phyloP scores from a whole-genome alignment of 2,797 vertebrate species.

The Sebastes minor region DNA sequence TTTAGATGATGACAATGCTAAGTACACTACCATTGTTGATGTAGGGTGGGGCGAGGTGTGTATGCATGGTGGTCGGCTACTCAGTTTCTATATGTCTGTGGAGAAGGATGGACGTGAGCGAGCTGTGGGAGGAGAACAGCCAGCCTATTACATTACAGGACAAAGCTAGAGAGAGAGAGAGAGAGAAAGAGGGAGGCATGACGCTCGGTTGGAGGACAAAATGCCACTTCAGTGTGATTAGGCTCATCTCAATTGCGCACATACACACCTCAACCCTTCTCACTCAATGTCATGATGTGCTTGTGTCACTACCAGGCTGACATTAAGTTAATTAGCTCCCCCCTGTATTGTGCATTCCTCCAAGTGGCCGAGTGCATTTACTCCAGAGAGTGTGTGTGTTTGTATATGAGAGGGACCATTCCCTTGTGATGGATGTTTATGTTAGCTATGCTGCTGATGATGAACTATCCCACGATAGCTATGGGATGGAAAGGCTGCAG shows the following conservation, averaged over 20 bases:
- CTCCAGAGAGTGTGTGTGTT: not conserved
- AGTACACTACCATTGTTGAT: too few relatives aligned
- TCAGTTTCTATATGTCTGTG: not conserved
- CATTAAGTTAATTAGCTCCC: slow-evolving; percentile 17
- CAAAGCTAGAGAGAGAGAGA: slow-evolving; percentile 4
- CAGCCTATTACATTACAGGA: slow-evolving; percentile 73
- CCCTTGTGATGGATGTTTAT: slow-evolving; percentile 27
- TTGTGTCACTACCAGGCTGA: not conserved
- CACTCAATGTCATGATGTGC: slow-evolving; percentile 7
- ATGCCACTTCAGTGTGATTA: slow-evolving; percentile 53
- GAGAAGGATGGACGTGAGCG: not conserved
- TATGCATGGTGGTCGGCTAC: not conserved
- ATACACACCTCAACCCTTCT: not conserved
- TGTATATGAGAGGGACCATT: not conserved
- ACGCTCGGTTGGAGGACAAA: slow-evolving; percentile 27
- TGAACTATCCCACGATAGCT: slow-evolving; percentile 33
- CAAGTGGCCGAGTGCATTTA: not conserved
- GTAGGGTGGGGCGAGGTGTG: not conserved
- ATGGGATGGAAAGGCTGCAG: not conserved
- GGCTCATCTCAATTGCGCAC: not conserved
- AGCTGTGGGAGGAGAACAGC: slow-evolving; percentile 22
- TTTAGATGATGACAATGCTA: not conserved
- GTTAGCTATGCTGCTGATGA: not conserved
- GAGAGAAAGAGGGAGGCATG: not conserved
- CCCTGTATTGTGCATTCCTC: not conserved